These are phyloP conservation scores for Tetragonula carbonaria DNA, from an alignment of 2,888 invertebrate genomes.

Conservation along the genomic window DNA sequence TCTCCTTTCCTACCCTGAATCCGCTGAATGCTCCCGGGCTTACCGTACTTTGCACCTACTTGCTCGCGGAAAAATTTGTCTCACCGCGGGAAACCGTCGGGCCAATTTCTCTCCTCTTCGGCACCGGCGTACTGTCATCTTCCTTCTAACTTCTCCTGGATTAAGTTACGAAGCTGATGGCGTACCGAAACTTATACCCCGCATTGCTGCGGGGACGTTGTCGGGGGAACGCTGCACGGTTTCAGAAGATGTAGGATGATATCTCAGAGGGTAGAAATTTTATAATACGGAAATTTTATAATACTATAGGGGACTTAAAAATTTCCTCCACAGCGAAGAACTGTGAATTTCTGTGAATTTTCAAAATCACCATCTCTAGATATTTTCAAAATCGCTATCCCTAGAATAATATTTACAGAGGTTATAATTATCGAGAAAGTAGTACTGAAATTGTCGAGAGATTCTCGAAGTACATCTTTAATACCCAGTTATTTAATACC, in stretches of 20 bases:
- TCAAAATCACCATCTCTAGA: no score
- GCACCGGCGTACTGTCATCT: neutral
- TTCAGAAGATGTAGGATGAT: neutral
- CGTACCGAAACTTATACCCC: neutral
- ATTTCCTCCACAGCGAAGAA: no score
- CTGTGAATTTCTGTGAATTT: no score
- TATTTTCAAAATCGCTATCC: no score
- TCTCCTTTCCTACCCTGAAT: conserved; percentile 43
- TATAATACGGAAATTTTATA: neutral
- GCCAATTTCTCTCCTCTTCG: neutral
- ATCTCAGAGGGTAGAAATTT: neutral
- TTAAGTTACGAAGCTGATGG: neutral
- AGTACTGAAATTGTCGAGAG: no score
- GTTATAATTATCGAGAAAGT: no score
- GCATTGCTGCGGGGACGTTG: neutral
- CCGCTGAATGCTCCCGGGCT: conserved; percentile 62
- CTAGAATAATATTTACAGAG: no score
- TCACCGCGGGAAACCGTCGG: conserved; percentile 9
- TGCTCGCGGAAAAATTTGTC: conserved; percentile 50
- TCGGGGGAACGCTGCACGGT: neutral
- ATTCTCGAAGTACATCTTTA: no score
- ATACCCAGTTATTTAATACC: neutral
- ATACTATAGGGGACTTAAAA: no score
- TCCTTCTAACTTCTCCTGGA: neutral
- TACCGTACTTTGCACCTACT: conserved; percentile 65